Conservation (phyloP, 2,113 vertebrate species). For the Hydrochoerus hydrochaeris region DNA sequence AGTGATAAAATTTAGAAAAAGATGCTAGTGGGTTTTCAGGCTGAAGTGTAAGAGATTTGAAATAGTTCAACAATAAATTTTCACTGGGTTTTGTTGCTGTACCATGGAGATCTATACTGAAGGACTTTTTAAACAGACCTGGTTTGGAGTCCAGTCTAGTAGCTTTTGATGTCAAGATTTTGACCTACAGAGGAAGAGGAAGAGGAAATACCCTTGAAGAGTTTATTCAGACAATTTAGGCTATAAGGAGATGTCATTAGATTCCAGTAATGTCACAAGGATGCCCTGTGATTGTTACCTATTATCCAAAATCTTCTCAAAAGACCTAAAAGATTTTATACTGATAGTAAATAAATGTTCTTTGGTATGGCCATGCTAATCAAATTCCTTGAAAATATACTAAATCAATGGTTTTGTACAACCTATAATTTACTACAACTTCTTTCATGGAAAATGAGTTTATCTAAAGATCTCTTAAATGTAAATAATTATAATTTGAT, state of each 20-base stretch:
- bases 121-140: background rate
- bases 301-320: background rate
- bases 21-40: background rate
- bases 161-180: conserved; percentile 30
- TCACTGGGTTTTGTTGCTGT: background rate
- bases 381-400: conserved; percentile 52
- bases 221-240: background rate
- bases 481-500: conserved; percentile 42
- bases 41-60: background rate
- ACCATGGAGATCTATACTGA: background rate
- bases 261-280: background rate
- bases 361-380: background rate
- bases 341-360: background rate
- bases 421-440: background rate
- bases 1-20: background rate
- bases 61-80: background rate
- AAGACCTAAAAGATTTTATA: background rate
- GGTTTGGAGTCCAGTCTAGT: background rate
- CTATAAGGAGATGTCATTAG: background rate
- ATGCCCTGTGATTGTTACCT: background rate
- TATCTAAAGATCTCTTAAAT: background rate
- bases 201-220: background rate
- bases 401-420: background rate
- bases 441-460: conserved; percentile 42
- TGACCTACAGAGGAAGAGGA: background rate